These are phyloP conservation scores for Drosophila ogumai DNA, from an alignment of 1,140 invertebrate species.

Conservation along the genomic window DNA sequence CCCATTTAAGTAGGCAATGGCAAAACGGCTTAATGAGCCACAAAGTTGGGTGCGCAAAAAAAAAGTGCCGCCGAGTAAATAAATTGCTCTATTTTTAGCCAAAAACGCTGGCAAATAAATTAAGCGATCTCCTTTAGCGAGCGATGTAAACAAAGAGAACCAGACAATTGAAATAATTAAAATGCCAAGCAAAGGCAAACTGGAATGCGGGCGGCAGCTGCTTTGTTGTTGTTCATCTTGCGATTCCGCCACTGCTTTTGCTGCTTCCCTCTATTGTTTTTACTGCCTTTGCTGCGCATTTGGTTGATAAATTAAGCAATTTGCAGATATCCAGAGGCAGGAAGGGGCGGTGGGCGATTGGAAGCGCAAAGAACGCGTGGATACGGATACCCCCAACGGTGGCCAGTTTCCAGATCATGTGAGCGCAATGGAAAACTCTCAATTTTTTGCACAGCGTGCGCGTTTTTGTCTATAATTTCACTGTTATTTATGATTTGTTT, in stretches of 20 bases:
- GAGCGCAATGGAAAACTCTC: constrained; percentile 27
- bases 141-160: constrained; percentile 66
- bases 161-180: constrained; percentile 80
- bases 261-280: constrained; percentile 16
- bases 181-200: constrained; percentile 66
- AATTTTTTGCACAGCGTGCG: constrained; percentile 13
- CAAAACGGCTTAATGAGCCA: constrained; percentile 52
- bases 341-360: not conserved
- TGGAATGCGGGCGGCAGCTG: constrained; percentile 61
- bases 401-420: constrained; percentile 44
- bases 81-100: constrained; percentile 68
- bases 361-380: constrained; percentile 44
- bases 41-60: constrained; percentile 26
- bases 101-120: constrained; percentile 68
- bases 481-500: constrained; percentile 76
- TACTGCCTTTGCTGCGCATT: constrained; percentile 50
- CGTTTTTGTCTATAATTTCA: constrained; percentile 52
- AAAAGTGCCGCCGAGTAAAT: constrained; percentile 55
- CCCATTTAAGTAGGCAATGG: constrained; percentile 73
- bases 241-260: constrained; percentile 12
- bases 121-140: constrained; percentile 46
- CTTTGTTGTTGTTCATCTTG: constrained; percentile 36
- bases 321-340: constrained; percentile 35
- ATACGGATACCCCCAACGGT: constrained; percentile 49
- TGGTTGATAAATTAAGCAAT: constrained; percentile 72